A percentile compares a stretch with the other conserved stretches of the same genome.
Evolutionary conservation across 1,140 invertebrate genomes (phyloP).

Genomic region (Cotesia glomerata): DNA sequence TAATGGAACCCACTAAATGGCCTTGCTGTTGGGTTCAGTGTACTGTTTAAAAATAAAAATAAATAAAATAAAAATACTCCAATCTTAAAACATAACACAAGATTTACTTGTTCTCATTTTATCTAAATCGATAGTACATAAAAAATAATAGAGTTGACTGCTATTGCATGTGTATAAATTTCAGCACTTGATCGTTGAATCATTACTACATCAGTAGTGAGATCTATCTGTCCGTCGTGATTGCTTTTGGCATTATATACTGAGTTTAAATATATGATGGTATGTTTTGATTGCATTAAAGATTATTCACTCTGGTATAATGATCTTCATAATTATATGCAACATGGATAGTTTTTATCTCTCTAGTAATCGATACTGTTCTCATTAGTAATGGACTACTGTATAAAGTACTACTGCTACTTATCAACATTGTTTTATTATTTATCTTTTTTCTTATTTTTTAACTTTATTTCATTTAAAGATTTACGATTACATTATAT

Average conservation of each 20-base stretch:
- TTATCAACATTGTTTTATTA: too few relatives aligned
- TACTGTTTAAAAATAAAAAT: too few relatives aligned
- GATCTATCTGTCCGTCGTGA: background rate
- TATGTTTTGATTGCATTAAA: constrained; percentile 10
- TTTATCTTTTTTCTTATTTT: too few relatives aligned
- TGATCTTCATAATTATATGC: background rate
- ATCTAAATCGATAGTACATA: too few relatives aligned
- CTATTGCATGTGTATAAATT: too few relatives aligned
- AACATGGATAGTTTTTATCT: background rate
- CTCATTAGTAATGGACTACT: background rate
- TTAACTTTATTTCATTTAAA: too few relatives aligned
- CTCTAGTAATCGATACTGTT: background rate
- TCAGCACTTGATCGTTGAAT: background rate
- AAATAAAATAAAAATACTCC: too few relatives aligned
- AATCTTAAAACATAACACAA: background rate
- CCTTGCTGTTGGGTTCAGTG: too few relatives aligned
- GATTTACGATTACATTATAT: too few relatives aligned
- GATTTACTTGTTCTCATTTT: too few relatives aligned
- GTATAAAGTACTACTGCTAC: background rate
- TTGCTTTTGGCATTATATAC: background rate
- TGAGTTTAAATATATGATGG: background rate
- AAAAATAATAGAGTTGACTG: background rate
- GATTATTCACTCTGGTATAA: background rate
- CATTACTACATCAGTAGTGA: background rate
- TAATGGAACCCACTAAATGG: too few relatives aligned